Conservation (phyloP, 2,797 vertebrate species). For the Phylloscopus collybita region DNA sequence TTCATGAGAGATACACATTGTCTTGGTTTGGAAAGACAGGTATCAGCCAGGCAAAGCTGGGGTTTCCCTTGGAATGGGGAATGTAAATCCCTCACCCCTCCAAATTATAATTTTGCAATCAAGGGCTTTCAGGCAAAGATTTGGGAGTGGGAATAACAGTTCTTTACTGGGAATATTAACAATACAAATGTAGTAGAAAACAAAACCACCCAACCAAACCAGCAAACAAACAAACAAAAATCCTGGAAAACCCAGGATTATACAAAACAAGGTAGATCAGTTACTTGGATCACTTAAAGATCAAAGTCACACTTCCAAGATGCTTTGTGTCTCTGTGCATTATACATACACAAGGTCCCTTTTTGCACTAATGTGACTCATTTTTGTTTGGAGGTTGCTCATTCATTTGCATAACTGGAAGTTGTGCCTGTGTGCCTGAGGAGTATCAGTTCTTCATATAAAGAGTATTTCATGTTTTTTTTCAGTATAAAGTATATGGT, state of each 20-base stretch:
- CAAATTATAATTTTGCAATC: too few species aligned
- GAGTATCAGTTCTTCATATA: not conserved
- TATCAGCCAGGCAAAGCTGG: too few species aligned
- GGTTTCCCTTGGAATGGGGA: too few species aligned
- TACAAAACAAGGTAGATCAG: not conserved
- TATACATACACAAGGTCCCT: not conserved
- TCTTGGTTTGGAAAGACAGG: too few species aligned
- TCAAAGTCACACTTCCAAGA: slow-evolving; percentile 41
- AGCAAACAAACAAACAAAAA: too few species aligned
- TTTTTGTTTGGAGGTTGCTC: slow-evolving; percentile 46
- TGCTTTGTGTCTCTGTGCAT: not conserved
- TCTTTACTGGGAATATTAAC: too few species aligned
- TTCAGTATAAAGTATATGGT: not conserved
- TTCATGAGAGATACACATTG: not conserved
- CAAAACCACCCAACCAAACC: too few species aligned
- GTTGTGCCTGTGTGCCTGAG: not conserved
- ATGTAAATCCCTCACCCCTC: too few species aligned
- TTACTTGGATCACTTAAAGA: not conserved
- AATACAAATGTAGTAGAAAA: too few species aligned
- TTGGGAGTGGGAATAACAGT: too few species aligned
- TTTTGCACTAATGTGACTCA: slow-evolving; percentile 3
- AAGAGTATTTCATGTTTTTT: not conserved
- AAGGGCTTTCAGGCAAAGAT: too few species aligned
- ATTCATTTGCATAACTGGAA: slow-evolving; percentile 55
- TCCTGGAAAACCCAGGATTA: too few species aligned